Evolutionary conservation across 2,888 invertebrate genomes (phyloP).

Genomic region (Philereme vetulata): DNA sequence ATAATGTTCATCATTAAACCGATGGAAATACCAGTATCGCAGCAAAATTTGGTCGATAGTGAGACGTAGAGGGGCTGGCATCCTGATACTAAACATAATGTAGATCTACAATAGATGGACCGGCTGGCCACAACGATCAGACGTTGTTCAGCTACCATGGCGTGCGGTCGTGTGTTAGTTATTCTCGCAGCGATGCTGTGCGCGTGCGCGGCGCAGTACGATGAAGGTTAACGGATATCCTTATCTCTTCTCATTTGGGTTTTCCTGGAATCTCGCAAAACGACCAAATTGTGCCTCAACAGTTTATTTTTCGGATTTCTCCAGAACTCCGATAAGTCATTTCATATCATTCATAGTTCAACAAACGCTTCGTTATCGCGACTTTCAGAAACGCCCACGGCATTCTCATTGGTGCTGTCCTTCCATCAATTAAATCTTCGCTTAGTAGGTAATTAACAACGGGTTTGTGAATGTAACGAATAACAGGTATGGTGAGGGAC

Average conservation of each 20-base stretch:
- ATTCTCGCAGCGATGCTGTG: slow-evolving; percentile 50
- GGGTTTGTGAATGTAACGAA: slow-evolving; percentile 57
- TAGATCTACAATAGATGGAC: background rate
- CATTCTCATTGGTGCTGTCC: slow-evolving; percentile 48
- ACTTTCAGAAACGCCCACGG: slow-evolving; percentile 44
- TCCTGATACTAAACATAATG: background rate
- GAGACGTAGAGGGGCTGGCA: slow-evolving; percentile 1
- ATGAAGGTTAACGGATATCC: slow-evolving; percentile 51
- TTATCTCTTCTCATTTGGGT: slow-evolving; percentile 46
- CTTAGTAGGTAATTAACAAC: slow-evolving; percentile 56
- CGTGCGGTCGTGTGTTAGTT: slow-evolving; percentile 50
- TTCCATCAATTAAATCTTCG: slow-evolving; percentile 44
- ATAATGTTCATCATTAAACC: too few relatives aligned
- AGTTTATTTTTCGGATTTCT: slow-evolving; percentile 4
- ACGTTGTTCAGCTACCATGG: slow-evolving; percentile 41
- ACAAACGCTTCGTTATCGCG: slow-evolving; percentile 9
- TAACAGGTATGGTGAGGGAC: slow-evolving; percentile 36
- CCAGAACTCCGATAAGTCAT: slow-evolving; percentile 1
- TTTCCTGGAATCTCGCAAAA: slow-evolving; percentile 42
- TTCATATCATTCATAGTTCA: background rate
- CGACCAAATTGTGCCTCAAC: background rate
- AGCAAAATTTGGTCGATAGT: background rate
- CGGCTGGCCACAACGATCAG: slow-evolving; percentile 7
- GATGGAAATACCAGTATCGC: background rate
- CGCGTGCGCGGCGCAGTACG: slow-evolving; percentile 51